phyloP scores from a whole-genome alignment of 2,113 vertebrate genomes.

The Notiomystis cincta region DNA sequence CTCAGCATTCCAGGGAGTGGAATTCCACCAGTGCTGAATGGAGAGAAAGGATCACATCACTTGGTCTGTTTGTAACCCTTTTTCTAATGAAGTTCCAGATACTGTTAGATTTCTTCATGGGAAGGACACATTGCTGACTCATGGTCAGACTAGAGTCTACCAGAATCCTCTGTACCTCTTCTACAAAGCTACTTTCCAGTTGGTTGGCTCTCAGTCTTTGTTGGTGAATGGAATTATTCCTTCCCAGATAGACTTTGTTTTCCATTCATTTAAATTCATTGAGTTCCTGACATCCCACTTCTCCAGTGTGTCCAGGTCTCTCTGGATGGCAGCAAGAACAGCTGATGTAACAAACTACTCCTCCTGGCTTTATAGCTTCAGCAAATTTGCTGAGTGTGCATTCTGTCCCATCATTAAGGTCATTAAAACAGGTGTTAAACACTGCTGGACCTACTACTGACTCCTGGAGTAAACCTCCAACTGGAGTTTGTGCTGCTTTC shows the following conservation, averaged over 20 bases:
- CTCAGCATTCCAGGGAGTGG: not conserved
- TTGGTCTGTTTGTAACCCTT: fast-evolving
- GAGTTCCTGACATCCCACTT: not conserved
- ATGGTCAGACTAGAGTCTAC: not conserved
- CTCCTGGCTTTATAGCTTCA: not conserved
- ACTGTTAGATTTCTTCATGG: not conserved
- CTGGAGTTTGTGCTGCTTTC: not conserved
- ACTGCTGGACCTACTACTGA: not conserved
- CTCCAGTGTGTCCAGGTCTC: not conserved
- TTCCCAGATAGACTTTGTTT: not conserved
- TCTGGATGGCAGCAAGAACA: not conserved
- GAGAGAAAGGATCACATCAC: not conserved
- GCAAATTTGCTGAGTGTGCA: not conserved
- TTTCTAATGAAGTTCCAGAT: not conserved
- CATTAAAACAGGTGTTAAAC: not conserved
- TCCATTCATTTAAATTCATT: not conserved
- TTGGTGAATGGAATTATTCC: not conserved
- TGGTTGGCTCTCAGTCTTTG: not conserved
- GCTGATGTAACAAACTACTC: not conserved
- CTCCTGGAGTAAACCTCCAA: not conserved
- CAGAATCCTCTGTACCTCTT: not conserved
- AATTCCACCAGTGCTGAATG: not conserved
- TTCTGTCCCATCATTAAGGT: not conserved
- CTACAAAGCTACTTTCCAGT: not conserved
- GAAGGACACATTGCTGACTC: not conserved